Evolutionary conservation across 92 coral and sea anemone genomes (phyloP).

Genomic region (Heliopora coerulea): DNA sequence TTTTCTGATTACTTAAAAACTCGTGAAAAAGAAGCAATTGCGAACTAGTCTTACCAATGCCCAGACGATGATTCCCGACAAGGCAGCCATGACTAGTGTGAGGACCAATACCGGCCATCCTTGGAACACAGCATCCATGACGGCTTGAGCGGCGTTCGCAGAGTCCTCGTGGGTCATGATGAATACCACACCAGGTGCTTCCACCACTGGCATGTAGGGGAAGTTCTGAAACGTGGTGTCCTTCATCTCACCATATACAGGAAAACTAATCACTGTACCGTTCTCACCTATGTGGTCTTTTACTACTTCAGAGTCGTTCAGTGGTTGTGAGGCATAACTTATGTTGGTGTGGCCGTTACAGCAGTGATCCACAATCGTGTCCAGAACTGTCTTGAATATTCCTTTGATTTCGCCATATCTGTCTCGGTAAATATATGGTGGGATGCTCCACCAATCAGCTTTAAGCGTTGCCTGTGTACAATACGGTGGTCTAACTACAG

Average conservation of each 20-base stretch:
- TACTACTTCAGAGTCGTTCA: conserved; percentile 94
- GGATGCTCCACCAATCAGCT: conserved; percentile 98
- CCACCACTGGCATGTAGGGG: conserved; percentile 94
- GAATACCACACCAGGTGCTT: conserved; percentile 97
- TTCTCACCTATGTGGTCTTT: conserved; percentile 78
- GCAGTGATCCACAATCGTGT: background rate
- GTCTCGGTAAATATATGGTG: conserved; percentile 82
- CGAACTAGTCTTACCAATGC: conserved; percentile 68
- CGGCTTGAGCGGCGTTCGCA: conserved; percentile 91
- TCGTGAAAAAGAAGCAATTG: background rate
- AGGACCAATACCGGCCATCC: conserved; percentile 97
- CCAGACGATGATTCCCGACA: conserved; percentile 98
- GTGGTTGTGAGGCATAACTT: conserved; percentile 61
- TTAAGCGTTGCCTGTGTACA: conserved; percentile 34
- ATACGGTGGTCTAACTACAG: background rate
- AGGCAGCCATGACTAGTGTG: conserved; percentile 94
- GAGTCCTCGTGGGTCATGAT: conserved; percentile 88
- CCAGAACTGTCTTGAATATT: conserved; percentile 72
- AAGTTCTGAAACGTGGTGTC: conserved; percentile 75
- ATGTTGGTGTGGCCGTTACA: conserved; percentile 57
- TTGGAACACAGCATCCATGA: conserved; percentile 98
- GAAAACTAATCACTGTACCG: conserved; percentile 81
- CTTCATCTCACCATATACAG: conserved; percentile 97
- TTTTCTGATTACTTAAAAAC: no score
- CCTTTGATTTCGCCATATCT: conserved; percentile 24